Base-by-base conservation (phyloP, 2,888 invertebrate species). In the Sminthurinus aureus region DNA sequence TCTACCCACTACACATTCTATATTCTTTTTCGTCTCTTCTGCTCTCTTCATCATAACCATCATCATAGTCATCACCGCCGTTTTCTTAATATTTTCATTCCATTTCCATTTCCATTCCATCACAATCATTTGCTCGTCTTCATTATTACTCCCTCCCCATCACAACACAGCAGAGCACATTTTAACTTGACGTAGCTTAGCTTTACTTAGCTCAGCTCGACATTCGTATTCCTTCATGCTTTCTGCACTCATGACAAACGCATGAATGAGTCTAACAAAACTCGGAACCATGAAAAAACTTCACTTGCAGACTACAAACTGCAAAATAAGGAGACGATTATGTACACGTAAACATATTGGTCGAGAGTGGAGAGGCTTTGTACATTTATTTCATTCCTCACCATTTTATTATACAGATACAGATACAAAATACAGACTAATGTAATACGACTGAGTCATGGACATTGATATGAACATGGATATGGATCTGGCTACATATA, bases 241-340 rank as follows among this genome's bases (percentile, higher is more conserved):
- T 69, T 79, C 79, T 64, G 50, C 79, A 38, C 79, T 79, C 79
- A 79, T 50, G 24, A 13, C 79, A 67, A 79, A n/a, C 69, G 66
- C 79, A 67, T 69, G 67, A 69, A 67, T 24, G 67, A 79, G 67
- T n/a, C 50, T 3, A 15, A 38, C 3, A 6, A 50, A 75, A 24
- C 11, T 12, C 38, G 51, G 11, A 52, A 50, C 18, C 24, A 22
- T 18, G 24, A 26, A 13, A 78, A 64, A 24, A 66, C 74, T 50
- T 75, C 75, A 75, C 75, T 75, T 75, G 20, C 75, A 75, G 75
- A 50, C 75, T 52, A n/a, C 52, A 26, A 75, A 75, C 20, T 69
- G 24, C 20, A 22, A 24, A 69, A 69, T 69, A 58, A 58, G 58
- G 38, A 38, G 38, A 38, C 38, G 38, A 38, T 38, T 38, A 38